Evolutionary conservation across 2,888 invertebrate species (phyloP).

Genomic region (Spisula subtruncata): DNA sequence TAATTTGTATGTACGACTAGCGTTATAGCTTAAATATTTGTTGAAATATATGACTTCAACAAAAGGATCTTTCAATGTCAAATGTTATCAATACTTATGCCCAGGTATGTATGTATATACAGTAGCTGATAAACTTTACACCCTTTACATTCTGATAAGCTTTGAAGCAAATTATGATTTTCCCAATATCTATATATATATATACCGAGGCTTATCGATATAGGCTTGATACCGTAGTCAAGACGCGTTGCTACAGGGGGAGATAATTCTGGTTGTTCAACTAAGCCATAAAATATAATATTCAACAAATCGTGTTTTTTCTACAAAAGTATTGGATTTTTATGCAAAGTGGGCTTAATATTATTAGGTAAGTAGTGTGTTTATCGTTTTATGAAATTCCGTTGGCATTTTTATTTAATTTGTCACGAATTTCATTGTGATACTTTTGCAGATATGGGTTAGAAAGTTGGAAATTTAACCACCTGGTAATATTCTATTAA

Average conservation of each 20-base stretch:
- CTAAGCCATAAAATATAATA: background rate
- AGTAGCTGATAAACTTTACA: constrained; percentile 20
- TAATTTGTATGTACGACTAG: background rate
- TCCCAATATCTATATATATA: constrained; percentile 48
- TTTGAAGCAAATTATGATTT: constrained; percentile 25
- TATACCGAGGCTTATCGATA: constrained; percentile 21
- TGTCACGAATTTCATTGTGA: no score
- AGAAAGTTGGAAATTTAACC: no score
- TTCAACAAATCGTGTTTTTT: constrained; percentile 5
- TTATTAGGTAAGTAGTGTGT: background rate
- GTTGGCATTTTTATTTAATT: no score
- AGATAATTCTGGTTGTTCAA: constrained; percentile 9
- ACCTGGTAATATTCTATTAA: no score
- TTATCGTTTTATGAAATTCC: no score
- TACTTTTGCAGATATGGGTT: no score
- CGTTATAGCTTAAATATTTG: background rate
- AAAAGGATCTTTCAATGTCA: background rate
- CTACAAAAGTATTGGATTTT: background rate
- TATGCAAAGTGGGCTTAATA: background rate
- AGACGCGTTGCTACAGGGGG: constrained; percentile 63
- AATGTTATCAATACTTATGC: background rate
- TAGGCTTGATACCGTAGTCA: constrained; percentile 41
- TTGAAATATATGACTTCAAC: background rate
- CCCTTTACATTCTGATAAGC: background rate
- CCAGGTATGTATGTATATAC: background rate